Conservation (phyloP, 2,888 invertebrate species). For the Callyntrura guangdongensis region DNA sequence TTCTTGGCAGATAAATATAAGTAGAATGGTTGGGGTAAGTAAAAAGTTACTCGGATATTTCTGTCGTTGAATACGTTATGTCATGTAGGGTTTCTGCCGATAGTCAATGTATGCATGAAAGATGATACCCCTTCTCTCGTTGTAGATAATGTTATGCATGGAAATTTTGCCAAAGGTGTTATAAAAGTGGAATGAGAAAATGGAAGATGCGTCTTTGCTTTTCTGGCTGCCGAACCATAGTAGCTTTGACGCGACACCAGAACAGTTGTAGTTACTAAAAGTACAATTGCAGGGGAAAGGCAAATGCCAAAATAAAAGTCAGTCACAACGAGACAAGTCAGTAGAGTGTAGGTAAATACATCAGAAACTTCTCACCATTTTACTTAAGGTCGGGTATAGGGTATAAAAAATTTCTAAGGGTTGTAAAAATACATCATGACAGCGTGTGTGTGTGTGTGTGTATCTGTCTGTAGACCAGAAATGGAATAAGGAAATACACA, state of each 20-base stretch:
- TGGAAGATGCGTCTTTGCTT: conserved; percentile 3
- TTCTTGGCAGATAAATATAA: conserved; percentile 14
- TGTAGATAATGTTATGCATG: conserved; percentile 57
- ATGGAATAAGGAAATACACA: conserved; percentile 62
- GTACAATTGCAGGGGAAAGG: conserved; percentile 10
- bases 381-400: not conserved
- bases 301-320: conserved; percentile 55
- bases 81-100: not conserved
- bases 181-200: conserved; percentile 26
- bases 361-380: no score
- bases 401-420: not conserved
- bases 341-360: not conserved
- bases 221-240: no score
- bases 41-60: conserved; percentile 35
- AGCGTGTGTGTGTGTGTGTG: not conserved
- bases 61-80: not conserved
- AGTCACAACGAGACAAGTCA: conserved; percentile 44
- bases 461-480: conserved; percentile 6
- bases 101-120: conserved; percentile 1
- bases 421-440: conserved; percentile 11
- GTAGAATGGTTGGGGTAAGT: conserved; percentile 14
- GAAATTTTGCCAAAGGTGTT: conserved; percentile 61
- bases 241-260: not conserved
- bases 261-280: not conserved
- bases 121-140: not conserved